Evolutionary conservation across 1,140 invertebrate genomes (phyloP).

Genomic region (Lutraria rhynchaena): DNA sequence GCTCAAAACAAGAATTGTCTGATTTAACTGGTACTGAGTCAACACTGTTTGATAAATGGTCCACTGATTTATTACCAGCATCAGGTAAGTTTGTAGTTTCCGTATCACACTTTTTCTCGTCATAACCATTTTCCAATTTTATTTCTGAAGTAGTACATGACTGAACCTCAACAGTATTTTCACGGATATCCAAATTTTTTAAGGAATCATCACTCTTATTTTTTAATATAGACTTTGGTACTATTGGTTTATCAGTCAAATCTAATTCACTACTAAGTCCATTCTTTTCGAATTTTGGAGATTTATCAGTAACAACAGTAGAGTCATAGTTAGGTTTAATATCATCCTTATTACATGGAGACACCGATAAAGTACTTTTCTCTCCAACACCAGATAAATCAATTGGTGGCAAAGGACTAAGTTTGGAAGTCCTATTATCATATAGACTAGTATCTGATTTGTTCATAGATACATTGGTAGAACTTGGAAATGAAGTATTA

Average conservation of each 20-base stretch:
- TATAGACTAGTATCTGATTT: constrained; percentile 25
- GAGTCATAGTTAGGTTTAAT: background rate
- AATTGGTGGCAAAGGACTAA: constrained; percentile 9
- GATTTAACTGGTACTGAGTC: no score
- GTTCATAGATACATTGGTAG: constrained; percentile 37
- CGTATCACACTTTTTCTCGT: background rate
- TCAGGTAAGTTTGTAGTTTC: background rate
- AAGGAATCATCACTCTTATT: constrained; percentile 8
- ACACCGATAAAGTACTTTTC: constrained; percentile 2
- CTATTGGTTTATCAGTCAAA: constrained; percentile 11
- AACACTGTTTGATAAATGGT: no score
- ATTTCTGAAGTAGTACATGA: background rate
- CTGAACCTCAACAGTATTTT: constrained; percentile 10
- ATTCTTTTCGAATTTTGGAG: constrained; percentile 15
- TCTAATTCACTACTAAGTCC: constrained; percentile 18
- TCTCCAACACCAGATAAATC: constrained; percentile 30
- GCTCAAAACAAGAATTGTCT: no score
- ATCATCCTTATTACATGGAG: background rate
- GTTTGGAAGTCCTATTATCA: constrained; percentile 6
- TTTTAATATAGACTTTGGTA: constrained; percentile 31
- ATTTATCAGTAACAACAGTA: background rate
- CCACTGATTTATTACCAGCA: no score
- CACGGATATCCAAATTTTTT: background rate
- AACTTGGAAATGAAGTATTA: constrained; percentile 61
- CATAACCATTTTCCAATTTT: constrained; percentile 13